Evolutionary conservation across 2,888 invertebrate genomes (phyloP).

Genomic region (Drymonia ruficornis): DNA sequence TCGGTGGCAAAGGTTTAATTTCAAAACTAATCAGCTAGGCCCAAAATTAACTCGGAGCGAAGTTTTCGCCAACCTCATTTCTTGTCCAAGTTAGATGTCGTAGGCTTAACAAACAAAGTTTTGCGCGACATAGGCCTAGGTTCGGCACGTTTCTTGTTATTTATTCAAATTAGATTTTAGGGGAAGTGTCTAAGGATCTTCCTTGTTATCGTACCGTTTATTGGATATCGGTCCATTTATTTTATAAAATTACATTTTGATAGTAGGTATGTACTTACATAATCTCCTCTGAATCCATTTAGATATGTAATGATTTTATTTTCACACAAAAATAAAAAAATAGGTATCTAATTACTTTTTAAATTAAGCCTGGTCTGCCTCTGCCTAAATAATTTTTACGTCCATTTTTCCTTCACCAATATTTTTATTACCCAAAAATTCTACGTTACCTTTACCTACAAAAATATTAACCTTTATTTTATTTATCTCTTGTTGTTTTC

Average conservation of each 20-base stretch:
- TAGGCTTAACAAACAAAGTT: constrained; percentile 35
- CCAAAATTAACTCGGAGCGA: constrained; percentile 34
- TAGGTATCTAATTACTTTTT: too few relatives aligned
- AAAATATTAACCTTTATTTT: not conserved
- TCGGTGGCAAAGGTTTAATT: constrained; percentile 31
- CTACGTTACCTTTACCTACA: not conserved
- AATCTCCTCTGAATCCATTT: too few relatives aligned
- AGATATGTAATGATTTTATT: too few relatives aligned
- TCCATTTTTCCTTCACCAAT: too few relatives aligned
- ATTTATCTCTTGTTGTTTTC: not conserved
- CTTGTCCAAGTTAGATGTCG: constrained; percentile 39
- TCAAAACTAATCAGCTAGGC: constrained; percentile 33
- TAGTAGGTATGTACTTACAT: too few relatives aligned
- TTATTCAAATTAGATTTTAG: constrained; percentile 32
- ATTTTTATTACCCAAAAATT: not conserved
- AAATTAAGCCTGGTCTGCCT: too few relatives aligned
- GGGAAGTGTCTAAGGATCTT: constrained; percentile 5
- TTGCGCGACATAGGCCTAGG: constrained; percentile 22
- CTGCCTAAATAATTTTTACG: too few relatives aligned
- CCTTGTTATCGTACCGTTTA: not conserved
- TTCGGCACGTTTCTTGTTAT: constrained; percentile 29
- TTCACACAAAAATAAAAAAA: too few relatives aligned
- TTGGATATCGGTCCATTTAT: constrained; percentile 19
- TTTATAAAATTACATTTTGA: not conserved
- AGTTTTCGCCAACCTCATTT: constrained; percentile 35